These are phyloP conservation scores for Malthinus seriepunctatus DNA, from an alignment of 2,888 invertebrate species.

Conservation along the genomic window DNA sequence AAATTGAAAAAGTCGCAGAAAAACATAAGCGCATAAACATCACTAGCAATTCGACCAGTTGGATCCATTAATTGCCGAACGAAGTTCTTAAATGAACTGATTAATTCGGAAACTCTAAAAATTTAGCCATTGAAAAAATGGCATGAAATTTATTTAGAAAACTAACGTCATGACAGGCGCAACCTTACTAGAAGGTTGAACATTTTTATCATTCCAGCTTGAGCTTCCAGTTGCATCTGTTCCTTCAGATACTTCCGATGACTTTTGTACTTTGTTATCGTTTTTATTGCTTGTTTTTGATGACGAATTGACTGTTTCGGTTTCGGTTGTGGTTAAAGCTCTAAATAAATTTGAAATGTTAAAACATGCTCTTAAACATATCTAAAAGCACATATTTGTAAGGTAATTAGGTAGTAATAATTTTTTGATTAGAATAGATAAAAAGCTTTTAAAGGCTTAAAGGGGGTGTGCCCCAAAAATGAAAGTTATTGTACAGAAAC, in stretches of 20 bases:
- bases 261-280: constrained; percentile 27
- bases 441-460: no score
- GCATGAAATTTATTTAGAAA: not conserved
- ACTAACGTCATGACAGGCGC: constrained; percentile 51
- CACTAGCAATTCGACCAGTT: constrained; percentile 80
- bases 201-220: constrained; percentile 44
- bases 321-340: not conserved
- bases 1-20: constrained; percentile 98
- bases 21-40: constrained; percentile 98
- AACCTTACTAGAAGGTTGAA: constrained; percentile 46
- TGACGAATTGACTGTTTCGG: not conserved
- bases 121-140: not conserved
- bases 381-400: not conserved
- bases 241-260: constrained; percentile 44
- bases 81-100: constrained; percentile 74
- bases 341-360: not conserved
- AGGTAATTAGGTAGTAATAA: no score
- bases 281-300: constrained; percentile 2
- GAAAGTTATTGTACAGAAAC: no score
- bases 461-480: no score
- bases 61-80: constrained; percentile 78
- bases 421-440: no score
- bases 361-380: no score
- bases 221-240: constrained; percentile 37
- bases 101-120: constrained; percentile 69